Evolutionary conservation across 2,888 invertebrate species (phyloP).

Genomic region (Nomada hirtipes): DNA sequence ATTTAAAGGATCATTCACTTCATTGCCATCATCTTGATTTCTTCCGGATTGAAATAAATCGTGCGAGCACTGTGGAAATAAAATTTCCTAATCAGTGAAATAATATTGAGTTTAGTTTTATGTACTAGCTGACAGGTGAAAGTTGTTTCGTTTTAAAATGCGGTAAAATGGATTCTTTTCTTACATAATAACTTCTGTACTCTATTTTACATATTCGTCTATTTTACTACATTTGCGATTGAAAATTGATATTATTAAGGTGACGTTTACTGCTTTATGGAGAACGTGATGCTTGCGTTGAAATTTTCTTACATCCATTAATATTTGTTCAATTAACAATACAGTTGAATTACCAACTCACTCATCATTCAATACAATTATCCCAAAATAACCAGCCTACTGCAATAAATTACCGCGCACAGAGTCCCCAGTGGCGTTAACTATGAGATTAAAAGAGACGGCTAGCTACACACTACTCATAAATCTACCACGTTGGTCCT

Average conservation of each 20-base stretch:
- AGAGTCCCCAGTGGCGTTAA: not conserved
- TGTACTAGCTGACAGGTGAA: too few relatives aligned
- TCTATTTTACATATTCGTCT: too few relatives aligned
- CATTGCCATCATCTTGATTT: not conserved
- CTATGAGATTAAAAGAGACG: conserved; percentile 10
- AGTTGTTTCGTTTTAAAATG: too few relatives aligned
- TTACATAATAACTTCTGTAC: too few relatives aligned
- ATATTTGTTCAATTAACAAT: not conserved
- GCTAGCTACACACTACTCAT: conserved; percentile 3
- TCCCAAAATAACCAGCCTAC: conserved; percentile 2
- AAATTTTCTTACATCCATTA: not conserved
- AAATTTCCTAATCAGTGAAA: not conserved
- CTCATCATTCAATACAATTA: not conserved
- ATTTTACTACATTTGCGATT: not conserved
- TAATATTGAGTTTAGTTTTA: not conserved
- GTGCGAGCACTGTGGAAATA: not conserved
- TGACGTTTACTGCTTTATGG: not conserved
- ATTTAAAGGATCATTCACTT: not conserved
- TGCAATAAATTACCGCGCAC: not conserved
- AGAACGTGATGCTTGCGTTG: not conserved
- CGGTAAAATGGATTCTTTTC: too few relatives aligned
- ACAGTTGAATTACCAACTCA: not conserved
- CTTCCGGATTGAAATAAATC: not conserved
- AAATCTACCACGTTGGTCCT: conserved; percentile 5
- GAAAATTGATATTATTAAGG: not conserved